Evolutionary conservation across 2,797 vertebrate genomes (phyloP).

Genomic region (Pseudopleuronectes americanus): DNA sequence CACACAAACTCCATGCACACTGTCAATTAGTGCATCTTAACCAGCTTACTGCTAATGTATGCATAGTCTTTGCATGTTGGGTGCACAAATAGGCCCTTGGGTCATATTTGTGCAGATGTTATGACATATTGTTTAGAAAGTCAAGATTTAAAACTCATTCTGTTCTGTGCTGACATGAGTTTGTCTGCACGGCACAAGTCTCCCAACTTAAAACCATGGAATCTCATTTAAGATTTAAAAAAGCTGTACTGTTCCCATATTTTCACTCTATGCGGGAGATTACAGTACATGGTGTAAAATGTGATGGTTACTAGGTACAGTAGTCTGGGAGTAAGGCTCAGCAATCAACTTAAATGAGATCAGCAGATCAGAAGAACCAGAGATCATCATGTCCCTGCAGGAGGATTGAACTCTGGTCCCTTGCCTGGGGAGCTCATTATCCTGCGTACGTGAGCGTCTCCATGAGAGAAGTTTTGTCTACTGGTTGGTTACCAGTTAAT

Average conservation of each 20-base stretch:
- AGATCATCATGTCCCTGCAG: conserved; percentile 33
- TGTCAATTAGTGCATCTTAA: neutral
- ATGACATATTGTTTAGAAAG: neutral
- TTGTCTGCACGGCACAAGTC: too few species aligned
- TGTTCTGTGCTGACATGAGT: neutral
- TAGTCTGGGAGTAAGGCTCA: neutral
- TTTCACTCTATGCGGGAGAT: neutral
- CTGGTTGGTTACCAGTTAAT: conserved; percentile 6
- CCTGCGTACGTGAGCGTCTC: conserved; percentile 23
- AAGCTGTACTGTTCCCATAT: neutral
- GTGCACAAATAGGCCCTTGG: neutral
- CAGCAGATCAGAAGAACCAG: conserved; percentile 50
- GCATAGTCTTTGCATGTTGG: neutral
- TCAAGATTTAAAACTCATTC: neutral
- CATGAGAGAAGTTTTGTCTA: conserved; percentile 17
- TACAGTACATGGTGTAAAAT: neutral
- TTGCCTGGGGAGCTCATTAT: conserved; percentile 24
- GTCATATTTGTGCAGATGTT: neutral
- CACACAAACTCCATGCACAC: neutral
- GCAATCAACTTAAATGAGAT: conserved; percentile 59
- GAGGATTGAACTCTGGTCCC: conserved; percentile 39
- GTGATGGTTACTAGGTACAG: neutral
- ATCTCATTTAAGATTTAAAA: neutral
- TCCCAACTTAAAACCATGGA: too few species aligned
- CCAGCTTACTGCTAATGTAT: neutral